A percentile compares a stretch with the other conserved stretches of the same genome.
phyloP scores from a whole-genome alignment of 2,888 invertebrate species.

The Xestoiulus laeticollis region DNA sequence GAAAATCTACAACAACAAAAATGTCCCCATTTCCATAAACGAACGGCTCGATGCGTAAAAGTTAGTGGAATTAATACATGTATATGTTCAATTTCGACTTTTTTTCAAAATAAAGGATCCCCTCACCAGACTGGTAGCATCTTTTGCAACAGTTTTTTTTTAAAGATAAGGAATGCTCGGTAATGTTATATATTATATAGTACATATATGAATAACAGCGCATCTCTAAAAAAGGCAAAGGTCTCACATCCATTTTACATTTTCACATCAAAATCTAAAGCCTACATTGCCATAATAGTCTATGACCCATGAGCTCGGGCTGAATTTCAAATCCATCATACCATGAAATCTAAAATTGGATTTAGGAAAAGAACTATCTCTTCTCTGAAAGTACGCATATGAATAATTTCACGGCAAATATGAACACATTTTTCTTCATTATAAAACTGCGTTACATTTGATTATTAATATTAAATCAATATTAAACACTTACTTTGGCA shows the following conservation, averaged over 20 bases:
- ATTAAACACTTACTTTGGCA: conserved; percentile 83
- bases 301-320: not conserved
- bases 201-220: not conserved
- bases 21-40: too few relatives aligned
- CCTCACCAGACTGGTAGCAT: too few relatives aligned
- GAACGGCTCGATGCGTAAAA: too few relatives aligned
- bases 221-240: not conserved
- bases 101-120: too few relatives aligned
- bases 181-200: too few relatives aligned
- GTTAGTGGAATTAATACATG: too few relatives aligned
- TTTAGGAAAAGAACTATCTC: not conserved
- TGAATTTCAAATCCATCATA: not conserved
- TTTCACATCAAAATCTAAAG: not conserved
- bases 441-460: not conserved
- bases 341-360: not conserved
- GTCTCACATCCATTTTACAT: not conserved
- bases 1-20: too few relatives aligned
- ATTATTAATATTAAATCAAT: not conserved
- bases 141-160: too few relatives aligned
- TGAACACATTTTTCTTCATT: not conserved
- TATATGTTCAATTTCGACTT: too few relatives aligned
- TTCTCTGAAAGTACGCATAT: not conserved
- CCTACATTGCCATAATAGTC: not conserved
- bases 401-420: not conserved
- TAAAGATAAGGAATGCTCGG: too few relatives aligned